Conservation (phyloP, 2,888 invertebrate genomes). For the Oligia fasciuncula region DNA sequence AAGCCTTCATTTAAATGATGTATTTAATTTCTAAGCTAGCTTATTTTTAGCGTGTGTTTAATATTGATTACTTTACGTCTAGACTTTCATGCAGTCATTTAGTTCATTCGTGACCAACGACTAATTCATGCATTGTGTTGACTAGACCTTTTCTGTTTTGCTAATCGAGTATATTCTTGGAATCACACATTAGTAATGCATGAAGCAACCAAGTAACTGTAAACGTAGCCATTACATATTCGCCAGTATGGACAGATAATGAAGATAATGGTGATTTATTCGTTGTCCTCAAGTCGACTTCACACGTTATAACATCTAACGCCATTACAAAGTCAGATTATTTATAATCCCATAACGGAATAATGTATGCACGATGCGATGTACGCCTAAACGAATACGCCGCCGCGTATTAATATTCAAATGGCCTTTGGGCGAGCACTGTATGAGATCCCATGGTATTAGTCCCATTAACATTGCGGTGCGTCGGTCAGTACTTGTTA, state of each 20-base stretch:
- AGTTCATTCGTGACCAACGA: constrained; percentile 60
- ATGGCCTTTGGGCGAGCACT: constrained; percentile 81
- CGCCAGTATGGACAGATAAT: constrained; percentile 62
- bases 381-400: constrained; percentile 78
- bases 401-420: constrained; percentile 85
- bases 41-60: constrained; percentile 53
- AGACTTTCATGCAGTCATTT: constrained; percentile 60
- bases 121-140: constrained; percentile 60
- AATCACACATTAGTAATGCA: constrained; percentile 58
- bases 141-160: constrained; percentile 58
- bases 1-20: constrained; percentile 7
- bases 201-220: constrained; percentile 62
- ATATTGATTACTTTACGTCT: constrained; percentile 60
- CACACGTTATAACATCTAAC: constrained; percentile 68
- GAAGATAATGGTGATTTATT: constrained; percentile 68
- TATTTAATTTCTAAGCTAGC: constrained; percentile 7
- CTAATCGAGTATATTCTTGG: constrained; percentile 56
- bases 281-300: constrained; percentile 66
- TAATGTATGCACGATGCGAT: constrained; percentile 80
- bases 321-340: constrained; percentile 73
- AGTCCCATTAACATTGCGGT: constrained; percentile 80
- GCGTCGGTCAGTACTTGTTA: constrained; percentile 72
- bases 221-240: constrained; percentile 59
- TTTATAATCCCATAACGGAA: constrained; percentile 78
- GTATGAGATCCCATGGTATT: constrained; percentile 80